Evolutionary conservation across 2,888 invertebrate species (phyloP), one percentile per base, ranked within the genome.

Genomic region (Zygaena filipendulae): DNA sequence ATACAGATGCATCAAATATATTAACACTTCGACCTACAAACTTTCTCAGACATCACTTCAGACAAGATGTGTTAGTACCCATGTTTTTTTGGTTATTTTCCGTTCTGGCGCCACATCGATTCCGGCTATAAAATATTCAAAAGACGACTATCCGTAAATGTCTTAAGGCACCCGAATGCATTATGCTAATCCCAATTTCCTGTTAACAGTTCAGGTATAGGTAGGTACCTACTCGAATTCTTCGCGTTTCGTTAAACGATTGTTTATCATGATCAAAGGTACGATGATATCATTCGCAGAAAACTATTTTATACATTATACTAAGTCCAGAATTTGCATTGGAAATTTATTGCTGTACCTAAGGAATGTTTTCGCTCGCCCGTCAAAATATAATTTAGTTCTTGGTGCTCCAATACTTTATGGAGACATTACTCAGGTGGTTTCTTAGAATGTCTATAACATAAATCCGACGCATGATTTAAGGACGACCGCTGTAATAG

Each of bases 101-200:
- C 43, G 23, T 38, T 45, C 42, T 40, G 56, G 59, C 60, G 61
- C 54, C 59, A 49, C 34, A 33, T 32, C 36, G 32, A 45, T 45
- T 49, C 45, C 42, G 35, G 32, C 44, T 38, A 52, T 54, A 58
- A 59, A 50, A 52, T 59, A 61, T 66, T 58, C 51, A 50, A 48
- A 47, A 49, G 46, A 37, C 47, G 52, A 53, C 48, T 44, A 45
- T 47, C 47, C 5, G 47, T 55, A 60, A 62, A 63, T 68, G 57
- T 61, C 45, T 54, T 60, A 52, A 50, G 58, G 57, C 57, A 62
- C 47, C 57, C 59, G 52, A 70, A 68, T 68, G 64, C 64, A 64
- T 68, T 69, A 75, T 74, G 71, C 52, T 57, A 69, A 67, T 72
- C 42, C 52, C 4, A 51, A 54, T 66, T 71, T 72, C 63, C 70